These are phyloP conservation scores for Serrognathus titanus DNA, from an alignment of 2,888 invertebrate genomes.

Conservation along the genomic window DNA sequence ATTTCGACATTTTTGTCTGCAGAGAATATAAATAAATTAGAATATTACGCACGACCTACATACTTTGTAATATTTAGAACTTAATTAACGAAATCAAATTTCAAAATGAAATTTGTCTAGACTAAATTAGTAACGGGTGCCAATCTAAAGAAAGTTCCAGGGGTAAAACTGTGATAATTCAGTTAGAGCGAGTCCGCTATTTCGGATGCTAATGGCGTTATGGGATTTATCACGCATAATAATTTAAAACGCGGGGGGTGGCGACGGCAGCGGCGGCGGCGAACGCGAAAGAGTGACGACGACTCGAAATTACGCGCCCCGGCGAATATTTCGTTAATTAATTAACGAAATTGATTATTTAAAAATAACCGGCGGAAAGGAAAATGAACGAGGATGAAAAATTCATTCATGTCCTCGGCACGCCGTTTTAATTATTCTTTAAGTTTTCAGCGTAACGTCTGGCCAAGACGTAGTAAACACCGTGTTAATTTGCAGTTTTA, in stretches of 20 bases:
- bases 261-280: background rate
- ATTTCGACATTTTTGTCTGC: too few relatives aligned
- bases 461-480: conserved; percentile 30
- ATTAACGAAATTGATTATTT: too few relatives aligned
- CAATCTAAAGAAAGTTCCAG: background rate
- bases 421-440: conserved; percentile 28
- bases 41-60: too few relatives aligned
- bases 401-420: conserved; percentile 23
- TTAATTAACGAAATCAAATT: too few relatives aligned
- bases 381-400: conserved; percentile 11
- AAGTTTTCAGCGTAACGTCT: conserved; percentile 23
- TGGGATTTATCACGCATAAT: conserved; percentile 1
- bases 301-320: background rate
- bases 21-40: too few relatives aligned
- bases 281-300: background rate
- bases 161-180: conserved; percentile 7
- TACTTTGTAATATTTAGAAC: too few relatives aligned
- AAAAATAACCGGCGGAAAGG: background rate
- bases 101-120: background rate
- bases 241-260: background rate
- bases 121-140: background rate
- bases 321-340: too few relatives aligned
- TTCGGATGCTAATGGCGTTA: conserved; percentile 16
- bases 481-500: conserved; percentile 34
- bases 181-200: conserved; percentile 14